Evolutionary conservation across 2,888 invertebrate species (phyloP).

Genomic region (Palloptera scutellata): DNA sequence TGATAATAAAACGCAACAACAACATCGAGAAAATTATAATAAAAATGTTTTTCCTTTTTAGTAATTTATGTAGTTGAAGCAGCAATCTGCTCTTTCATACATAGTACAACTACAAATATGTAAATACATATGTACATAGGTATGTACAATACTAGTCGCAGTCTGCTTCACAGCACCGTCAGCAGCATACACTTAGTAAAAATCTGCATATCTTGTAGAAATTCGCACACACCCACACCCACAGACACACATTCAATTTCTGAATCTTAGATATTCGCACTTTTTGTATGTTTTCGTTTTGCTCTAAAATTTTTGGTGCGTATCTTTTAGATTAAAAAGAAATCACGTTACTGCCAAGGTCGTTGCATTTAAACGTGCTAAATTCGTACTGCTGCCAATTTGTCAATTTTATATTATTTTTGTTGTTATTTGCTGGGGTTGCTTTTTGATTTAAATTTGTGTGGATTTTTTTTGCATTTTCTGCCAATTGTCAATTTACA

Average conservation of each 20-base stretch:
- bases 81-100: background rate
- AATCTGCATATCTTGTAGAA: constrained; percentile 14
- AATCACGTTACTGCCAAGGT: constrained; percentile 37
- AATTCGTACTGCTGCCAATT: background rate
- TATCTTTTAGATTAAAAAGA: background rate
- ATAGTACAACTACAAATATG: background rate
- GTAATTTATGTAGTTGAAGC: background rate
- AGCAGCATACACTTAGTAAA: background rate
- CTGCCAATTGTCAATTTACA: too few relatives aligned
- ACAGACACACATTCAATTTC: constrained; percentile 17
- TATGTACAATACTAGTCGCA: too few relatives aligned
- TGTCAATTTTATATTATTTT: too few relatives aligned
- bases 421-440: too few relatives aligned
- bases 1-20: too few relatives aligned
- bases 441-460: too few relatives aligned
- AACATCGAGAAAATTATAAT: too few relatives aligned
- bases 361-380: constrained; percentile 26
- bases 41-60: constrained; percentile 10
- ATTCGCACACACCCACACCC: constrained; percentile 15
- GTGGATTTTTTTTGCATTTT: too few relatives aligned
- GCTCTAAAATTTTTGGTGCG: too few relatives aligned
- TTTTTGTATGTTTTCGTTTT: background rate
- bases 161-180: too few relatives aligned
- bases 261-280: constrained; percentile 28
- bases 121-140: too few relatives aligned